Base-by-base conservation (phyloP, 2,888 invertebrate genomes). In the Sinotaia quadrata region DNA sequence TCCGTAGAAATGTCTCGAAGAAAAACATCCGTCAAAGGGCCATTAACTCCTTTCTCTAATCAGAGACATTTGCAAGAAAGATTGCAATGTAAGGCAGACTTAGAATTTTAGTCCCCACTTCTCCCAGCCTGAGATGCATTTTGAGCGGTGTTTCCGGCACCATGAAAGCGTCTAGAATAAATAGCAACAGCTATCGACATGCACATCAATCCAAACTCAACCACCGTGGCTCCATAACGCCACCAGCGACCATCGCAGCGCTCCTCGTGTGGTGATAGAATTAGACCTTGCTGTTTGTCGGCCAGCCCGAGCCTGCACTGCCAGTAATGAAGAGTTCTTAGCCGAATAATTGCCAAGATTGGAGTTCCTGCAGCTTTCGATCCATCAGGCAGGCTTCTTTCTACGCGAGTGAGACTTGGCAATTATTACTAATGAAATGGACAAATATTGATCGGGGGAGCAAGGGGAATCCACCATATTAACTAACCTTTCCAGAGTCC, bases 341-440 rank as follows among this genome's bases (percentile, higher is more conserved):
- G 54, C 31, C 54, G 21, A 5, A 18, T 54, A 54, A 54, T 54
- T 54, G 54, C 54, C 54, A n/a, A 27, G 2, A 54, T 54, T 54
- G 54, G 27, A 54, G 29, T n/a, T 24, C 27, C 54, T 54, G 54
- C 54, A 24, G 54, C 24, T 54, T 54, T 54, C 54, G 54, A 54
- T 54, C 54, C 54, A 27, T 54, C 54, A 54, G 27, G 5, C 8
- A 5, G 54, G 54, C 18, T 54, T 31, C 27, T 51, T 29, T 54
- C 54, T 54, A 31, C 54, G 54, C 29, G 54, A 29, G 54, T 31
- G 29, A 54, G 54, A 54, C 54, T 24, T 29, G 54, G 54, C 54
- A 54, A 54, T 54, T 54, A 54, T 54, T 29, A 54, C 54, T 54
- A 54, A 54, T 54, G 54, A 54, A 54, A 54, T 54, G 54, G 27